These are phyloP conservation scores for Stylophora pistillata DNA, from an alignment of 64 coral and sea anemone species.

Conservation along the genomic window DNA sequence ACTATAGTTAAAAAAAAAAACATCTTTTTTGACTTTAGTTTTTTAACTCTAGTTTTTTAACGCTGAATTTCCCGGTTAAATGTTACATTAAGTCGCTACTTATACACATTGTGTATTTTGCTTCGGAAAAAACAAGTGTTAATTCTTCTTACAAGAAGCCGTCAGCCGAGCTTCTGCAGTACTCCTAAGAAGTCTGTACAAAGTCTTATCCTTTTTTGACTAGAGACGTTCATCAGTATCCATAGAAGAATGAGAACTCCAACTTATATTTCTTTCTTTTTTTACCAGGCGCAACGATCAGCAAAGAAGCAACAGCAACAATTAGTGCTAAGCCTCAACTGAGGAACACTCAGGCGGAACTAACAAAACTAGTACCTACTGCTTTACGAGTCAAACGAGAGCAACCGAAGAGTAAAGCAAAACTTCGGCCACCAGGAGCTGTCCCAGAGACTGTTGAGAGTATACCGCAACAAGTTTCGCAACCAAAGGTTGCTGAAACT, in stretches of 20 bases:
- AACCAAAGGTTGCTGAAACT: constrained; percentile 65
- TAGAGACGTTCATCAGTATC: too few species aligned
- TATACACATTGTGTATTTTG: too few species aligned
- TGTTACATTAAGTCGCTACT: too few species aligned
- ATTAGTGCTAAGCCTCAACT: constrained; percentile 95
- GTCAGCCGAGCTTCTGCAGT: too few species aligned
- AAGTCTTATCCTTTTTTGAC: too few species aligned
- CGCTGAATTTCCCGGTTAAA: too few species aligned
- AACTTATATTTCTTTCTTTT: neutral
- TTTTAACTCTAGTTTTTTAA: too few species aligned
- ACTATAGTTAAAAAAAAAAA: too few species aligned
- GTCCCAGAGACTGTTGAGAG: constrained; percentile 70
- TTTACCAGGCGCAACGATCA: constrained; percentile 62
- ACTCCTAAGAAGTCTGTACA: too few species aligned
- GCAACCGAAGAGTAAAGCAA: constrained; percentile 79
- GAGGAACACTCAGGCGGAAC: constrained; percentile 94
- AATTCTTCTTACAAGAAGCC: too few species aligned
- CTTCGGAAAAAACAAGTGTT: too few species aligned
- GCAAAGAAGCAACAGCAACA: constrained; percentile 73
- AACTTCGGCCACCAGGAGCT: constrained; percentile 38
- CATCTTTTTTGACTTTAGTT: too few species aligned
- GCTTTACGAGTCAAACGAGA: constrained; percentile 95
- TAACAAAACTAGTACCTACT: constrained; percentile 93
- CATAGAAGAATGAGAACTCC: neutral
- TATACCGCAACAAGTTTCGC: constrained; percentile 60